Conservation (phyloP, 2,113 vertebrate species). For the Apodemus sylvaticus region DNA sequence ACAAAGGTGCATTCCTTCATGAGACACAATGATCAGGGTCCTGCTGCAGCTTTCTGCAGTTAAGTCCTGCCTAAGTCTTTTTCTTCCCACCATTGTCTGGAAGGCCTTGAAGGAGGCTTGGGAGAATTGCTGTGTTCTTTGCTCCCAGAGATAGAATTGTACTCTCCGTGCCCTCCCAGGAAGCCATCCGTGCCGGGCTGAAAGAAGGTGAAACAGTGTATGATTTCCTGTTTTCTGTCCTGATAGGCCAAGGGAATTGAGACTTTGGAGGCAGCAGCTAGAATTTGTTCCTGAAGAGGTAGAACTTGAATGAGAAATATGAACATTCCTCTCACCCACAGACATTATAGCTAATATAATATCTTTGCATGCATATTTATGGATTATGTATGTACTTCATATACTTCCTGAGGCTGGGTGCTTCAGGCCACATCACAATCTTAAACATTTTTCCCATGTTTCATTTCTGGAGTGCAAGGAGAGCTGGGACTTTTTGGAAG, state of each 20-base stretch:
- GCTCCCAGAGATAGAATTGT: neutral
- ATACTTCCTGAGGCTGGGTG: neutral
- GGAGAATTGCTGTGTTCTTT: neutral
- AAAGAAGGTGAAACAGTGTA: neutral
- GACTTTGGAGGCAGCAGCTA: neutral
- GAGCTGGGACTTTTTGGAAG: neutral
- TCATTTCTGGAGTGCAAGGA: neutral
- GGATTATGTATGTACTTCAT: too few relatives aligned
- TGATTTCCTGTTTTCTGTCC: neutral
- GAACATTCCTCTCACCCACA: neutral
- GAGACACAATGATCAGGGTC: neutral
- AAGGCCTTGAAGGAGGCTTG: neutral
- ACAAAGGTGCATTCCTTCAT: neutral
- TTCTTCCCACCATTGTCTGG: neutral
- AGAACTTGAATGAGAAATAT: neutral
- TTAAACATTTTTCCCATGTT: neutral
- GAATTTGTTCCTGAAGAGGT: neutral
- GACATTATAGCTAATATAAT: neutral
- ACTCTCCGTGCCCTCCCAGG: neutral
- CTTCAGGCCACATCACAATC: neutral
- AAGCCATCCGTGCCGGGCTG: neutral
- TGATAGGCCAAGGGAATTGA: neutral
- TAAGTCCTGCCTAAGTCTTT: neutral
- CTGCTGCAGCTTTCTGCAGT: neutral
- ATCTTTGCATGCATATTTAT: too few relatives aligned